Base-by-base conservation (phyloP, 2,888 invertebrate genomes). In the Cepaea hortensis region DNA sequence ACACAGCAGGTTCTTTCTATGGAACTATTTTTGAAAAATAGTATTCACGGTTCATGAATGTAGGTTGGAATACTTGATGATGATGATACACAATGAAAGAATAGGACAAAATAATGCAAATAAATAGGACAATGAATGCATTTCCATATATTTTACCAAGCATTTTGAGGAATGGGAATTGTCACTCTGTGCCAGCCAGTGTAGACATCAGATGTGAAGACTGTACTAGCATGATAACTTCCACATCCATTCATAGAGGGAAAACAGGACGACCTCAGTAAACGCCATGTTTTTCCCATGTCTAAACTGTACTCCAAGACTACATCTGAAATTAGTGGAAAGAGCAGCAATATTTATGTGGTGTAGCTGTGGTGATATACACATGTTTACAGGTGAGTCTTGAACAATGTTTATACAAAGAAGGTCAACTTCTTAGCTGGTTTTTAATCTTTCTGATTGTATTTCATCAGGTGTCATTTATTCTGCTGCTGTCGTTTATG, bases 271-370 rank as follows among this genome's bases (percentile, higher is more conserved):
- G 90, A 89, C 75, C 90, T 88, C 48, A 95, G 88, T n/a, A 92
- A 89, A 62, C 90, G 90, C 95, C 95, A 95, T 0, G 93, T 93
- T 73, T 93, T 92, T 0, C 95, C 95, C 90, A 94, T 92, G 89
- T 95, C 94, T 79, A 86, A 61, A n/a, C 82, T 82, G 73, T 82
- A 86, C 55, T 86, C 77, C 61, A 82, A 7, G 50, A 20, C 55
- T 46, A 85, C 9, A 65, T 81, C 85, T 85, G 48, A 5, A 81
- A 61, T 7, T 50, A 50, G 55, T 79, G n/a, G 15, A n/a, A 11
- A 35, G 23, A 46, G 46, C 18, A 35, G 35, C 35, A 75, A 15
- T 68, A 68, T 68, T n/a, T 20, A 6, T 68, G 13, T n/a, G 18
- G 68, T 68, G 68, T 35, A 35, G 35, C 35, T 35, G 35, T 35